Conservation (phyloP, 1,140 invertebrate species). For the Radopholus similis region DNA sequence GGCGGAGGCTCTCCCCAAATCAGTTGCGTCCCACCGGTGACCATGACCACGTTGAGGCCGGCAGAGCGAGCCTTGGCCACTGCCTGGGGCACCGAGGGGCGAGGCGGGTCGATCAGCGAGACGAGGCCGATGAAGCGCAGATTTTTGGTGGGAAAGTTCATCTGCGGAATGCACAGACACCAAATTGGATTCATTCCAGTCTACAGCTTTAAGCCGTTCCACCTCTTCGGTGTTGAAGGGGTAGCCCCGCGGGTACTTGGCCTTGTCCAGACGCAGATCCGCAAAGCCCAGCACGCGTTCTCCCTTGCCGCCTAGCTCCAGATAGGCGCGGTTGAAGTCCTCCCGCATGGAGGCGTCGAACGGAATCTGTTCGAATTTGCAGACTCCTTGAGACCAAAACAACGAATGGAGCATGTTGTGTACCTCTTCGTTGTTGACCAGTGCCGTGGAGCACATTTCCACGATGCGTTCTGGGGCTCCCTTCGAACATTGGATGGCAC, state of each 20-base stretch:
- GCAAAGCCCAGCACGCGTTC: conserved; percentile 91
- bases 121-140: conserved; percentile 96
- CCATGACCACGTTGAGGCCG: conserved; percentile 84
- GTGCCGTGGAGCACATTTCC: conserved; percentile 88
- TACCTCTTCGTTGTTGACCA: conserved; percentile 77
- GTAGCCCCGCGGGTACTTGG: conserved; percentile 82
- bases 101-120: conserved; percentile 98
- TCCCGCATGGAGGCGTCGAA: conserved; percentile 90
- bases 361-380: not conserved
- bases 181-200: not conserved
- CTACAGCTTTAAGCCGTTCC: not conserved
- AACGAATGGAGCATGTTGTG: not conserved
- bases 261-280: conserved; percentile 79
- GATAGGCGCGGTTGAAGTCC: conserved; percentile 94
- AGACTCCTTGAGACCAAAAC: not conserved
- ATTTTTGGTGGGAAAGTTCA: conserved; percentile 85
- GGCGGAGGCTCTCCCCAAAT: not conserved
- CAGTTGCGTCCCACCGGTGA: conserved; percentile 66
- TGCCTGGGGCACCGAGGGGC: conserved; percentile 86
- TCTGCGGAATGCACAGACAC: not conserved
- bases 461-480: conserved; percentile 96
- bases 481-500: conserved; percentile 73
- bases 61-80: conserved; percentile 96
- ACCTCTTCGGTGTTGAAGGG: conserved; percentile 81
- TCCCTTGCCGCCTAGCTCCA: conserved; percentile 93